Base-by-base conservation (phyloP, 92 coral and sea anemone genomes). In the Micromussa lordhowensis region DNA sequence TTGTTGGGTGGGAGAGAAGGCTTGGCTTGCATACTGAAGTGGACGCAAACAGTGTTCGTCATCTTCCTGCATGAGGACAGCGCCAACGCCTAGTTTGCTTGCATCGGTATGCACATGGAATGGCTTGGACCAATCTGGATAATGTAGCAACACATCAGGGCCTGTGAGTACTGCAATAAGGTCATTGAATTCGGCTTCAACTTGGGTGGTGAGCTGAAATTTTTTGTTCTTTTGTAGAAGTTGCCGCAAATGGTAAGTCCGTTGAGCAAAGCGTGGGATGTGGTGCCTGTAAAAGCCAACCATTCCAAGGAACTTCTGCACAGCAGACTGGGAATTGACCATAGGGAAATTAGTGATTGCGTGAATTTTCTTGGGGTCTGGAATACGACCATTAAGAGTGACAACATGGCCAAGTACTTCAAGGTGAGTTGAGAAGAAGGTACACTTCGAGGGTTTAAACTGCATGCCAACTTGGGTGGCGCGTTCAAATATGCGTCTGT, bases 51-150 rank as follows among this genome's bases (percentile, higher is more conserved):
- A 49, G 54, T 49, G 54, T 49, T 49, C 5, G 54, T 49, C 54
- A 49, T 49, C 54, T 49, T 49, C 54, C 54, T 49, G 54, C 54
- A 49, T 49, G 54, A 49, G 54, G 54, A 49, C 54, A 49, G 54
- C 54, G 12, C 54, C 54, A 49, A 49, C 54, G 54, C 54, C 54
- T 79, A 79, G 38, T 58, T 68, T 84, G 80, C 88, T 84, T 35
- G 79, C 80, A 26, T 84, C 80, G 19, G 88, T 84, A 21, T 70
- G 64, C 58, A 68, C 88, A 84, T 68, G 63, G 28, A 84, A 82
- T 49, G 79, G 58, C 54, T 84, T 84, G 77, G 80, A 68, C 79
- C 88, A 71, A 51, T 75, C 53, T 75, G 54, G 54, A 49, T 49
- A 49, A 12, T 49, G 54, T 49, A 49, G 12, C 54, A 49, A 49